These are phyloP conservation scores for Acestrorhynchus altus DNA, from an alignment of 2,797 vertebrate species.

Conservation along the genomic window DNA sequence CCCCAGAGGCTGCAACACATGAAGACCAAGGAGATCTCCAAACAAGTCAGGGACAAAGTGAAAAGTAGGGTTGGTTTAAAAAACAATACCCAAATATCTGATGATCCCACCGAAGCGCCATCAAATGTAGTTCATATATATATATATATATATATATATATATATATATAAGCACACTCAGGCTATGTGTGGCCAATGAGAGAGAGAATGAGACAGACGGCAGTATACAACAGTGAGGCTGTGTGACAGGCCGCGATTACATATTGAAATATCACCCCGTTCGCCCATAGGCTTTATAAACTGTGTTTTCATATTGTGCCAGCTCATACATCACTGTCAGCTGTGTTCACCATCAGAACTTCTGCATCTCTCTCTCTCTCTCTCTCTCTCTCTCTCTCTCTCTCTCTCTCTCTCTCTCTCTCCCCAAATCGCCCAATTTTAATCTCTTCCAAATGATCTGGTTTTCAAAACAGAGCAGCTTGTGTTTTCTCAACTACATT, in stretches of 20 bases:
- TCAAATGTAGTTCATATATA: too few species aligned
- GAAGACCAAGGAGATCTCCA: too few species aligned
- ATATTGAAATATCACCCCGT: conserved; percentile 56
- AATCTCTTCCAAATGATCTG: conserved; percentile 35
- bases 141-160: too few species aligned
- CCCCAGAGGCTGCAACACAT: too few species aligned
- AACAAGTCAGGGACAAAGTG: too few species aligned
- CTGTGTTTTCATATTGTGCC: conserved; percentile 51
- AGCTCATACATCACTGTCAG: conserved; percentile 56
- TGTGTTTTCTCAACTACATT: neutral
- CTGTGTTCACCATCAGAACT: conserved; percentile 37
- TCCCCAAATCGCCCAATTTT: neutral
- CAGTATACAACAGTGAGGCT: conserved; percentile 16
- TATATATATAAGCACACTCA: too few species aligned
- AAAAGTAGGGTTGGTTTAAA: too few species aligned
- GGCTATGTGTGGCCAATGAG: neutral
- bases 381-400: neutral
- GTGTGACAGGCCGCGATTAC: conserved; percentile 50
- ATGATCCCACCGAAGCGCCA: too few species aligned
- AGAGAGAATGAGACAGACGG: conserved; percentile 36
- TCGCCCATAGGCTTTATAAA: conserved; percentile 48
- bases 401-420: neutral
- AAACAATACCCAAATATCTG: too few species aligned
- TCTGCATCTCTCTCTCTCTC: neutral
- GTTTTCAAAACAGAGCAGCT: neutral